These are phyloP conservation scores for Stylophora pistillata DNA, from an alignment of 64 coral and sea anemone species.

Conservation along the genomic window DNA sequence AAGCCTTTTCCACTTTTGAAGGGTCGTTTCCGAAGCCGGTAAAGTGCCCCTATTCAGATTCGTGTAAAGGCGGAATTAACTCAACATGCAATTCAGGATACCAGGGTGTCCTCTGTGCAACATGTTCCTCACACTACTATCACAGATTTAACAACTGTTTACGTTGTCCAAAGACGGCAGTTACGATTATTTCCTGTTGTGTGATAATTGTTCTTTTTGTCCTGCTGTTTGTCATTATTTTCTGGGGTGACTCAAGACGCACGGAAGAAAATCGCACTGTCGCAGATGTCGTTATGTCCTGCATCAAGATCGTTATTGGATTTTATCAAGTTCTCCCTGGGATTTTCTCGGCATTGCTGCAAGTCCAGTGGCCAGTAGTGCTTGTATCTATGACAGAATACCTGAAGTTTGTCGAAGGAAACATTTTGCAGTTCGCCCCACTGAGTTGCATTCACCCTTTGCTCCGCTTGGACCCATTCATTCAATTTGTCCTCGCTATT, in stretches of 20 bases:
- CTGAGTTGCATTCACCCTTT: constrained; percentile 50
- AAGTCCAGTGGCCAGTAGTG: constrained; percentile 66
- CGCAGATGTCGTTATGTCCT: constrained; percentile 80
- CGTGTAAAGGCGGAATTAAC: constrained; percentile 50
- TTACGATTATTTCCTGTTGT: neutral
- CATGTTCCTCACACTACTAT: constrained; percentile 50
- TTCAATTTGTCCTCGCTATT: constrained; percentile 56
- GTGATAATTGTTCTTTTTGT: constrained; percentile 41
- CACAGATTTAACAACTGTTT: constrained; percentile 61
- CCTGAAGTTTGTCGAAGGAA: constrained; percentile 62
- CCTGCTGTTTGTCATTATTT: constrained; percentile 38
- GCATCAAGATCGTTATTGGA: constrained; percentile 79
- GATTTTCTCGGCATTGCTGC: constrained; percentile 62
- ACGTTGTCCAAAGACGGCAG: neutral
- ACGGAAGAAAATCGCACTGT: constrained; percentile 44
- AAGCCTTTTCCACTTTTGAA: constrained; percentile 12
- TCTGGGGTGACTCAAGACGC: constrained; percentile 67
- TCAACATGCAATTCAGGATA: constrained; percentile 39
- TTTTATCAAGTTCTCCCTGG: constrained; percentile 86
- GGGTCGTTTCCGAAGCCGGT: constrained; percentile 20
- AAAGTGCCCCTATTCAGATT: constrained; percentile 39
- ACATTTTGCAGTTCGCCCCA: constrained; percentile 74
- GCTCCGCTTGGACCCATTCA: constrained; percentile 47
- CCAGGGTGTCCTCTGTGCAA: constrained; percentile 61
- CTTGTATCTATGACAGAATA: constrained; percentile 66